These are phyloP conservation scores for Otolemur garnettii DNA, from an alignment of 2,113 vertebrate species.

Conservation along the genomic window DNA sequence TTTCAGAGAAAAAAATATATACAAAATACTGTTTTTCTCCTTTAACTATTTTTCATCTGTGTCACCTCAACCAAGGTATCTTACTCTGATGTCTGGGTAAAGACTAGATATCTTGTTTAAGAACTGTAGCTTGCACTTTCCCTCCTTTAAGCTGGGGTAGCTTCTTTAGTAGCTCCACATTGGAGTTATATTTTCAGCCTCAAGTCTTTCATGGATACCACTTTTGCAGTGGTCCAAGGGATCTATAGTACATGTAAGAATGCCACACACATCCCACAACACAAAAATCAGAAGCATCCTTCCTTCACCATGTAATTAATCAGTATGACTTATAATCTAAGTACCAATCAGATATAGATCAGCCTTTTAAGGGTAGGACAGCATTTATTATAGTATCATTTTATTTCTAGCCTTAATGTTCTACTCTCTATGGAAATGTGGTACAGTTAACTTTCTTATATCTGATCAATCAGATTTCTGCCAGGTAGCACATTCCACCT, in stretches of 20 bases:
- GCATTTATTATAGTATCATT: neutral
- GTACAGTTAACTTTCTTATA: slow-evolving; percentile 14
- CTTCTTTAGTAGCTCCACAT: neutral
- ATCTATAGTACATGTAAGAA: neutral
- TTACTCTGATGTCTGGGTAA: neutral
- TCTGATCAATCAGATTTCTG: neutral
- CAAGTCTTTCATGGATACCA: neutral
- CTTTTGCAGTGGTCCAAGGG: neutral
- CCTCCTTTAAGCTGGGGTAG: neutral
- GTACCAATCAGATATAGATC: neutral
- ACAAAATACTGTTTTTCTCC: neutral
- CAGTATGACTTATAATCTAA: neutral
- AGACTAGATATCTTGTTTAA: slow-evolving; percentile 39
- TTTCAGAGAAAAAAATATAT: slow-evolving; percentile 3
- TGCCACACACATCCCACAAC: neutral
- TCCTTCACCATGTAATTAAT: neutral
- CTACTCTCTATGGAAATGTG: neutral
- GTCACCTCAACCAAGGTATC: neutral
- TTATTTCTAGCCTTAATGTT: slow-evolving; percentile 11
- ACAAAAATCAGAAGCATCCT: slow-evolving; percentile 1
- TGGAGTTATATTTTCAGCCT: neutral
- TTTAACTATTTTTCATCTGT: neutral
- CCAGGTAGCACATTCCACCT: neutral
- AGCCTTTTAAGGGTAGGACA: neutral
- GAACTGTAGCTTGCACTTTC: neutral